phyloP scores from a whole-genome alignment of 2,113 vertebrate species.

The Podilymbus podiceps region DNA sequence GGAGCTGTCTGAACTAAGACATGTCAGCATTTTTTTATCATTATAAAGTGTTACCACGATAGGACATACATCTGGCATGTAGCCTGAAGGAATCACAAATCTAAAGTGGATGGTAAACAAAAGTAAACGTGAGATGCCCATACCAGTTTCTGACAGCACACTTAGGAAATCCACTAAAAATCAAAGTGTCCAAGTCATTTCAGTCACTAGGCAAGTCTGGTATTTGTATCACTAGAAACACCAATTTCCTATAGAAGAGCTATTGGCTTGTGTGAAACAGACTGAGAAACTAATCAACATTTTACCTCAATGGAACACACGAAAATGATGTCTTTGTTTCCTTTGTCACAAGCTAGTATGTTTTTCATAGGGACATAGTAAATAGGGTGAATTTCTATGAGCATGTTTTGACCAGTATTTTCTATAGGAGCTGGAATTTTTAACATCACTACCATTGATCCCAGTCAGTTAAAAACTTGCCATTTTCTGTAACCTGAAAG shows the following conservation, averaged over 20 bases:
- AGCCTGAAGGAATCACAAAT: slow-evolving; percentile 1
- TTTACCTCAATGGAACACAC: not conserved
- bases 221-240: not conserved
- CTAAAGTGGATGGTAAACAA: not conserved
- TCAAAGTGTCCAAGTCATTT: not conserved
- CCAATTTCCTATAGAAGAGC: not conserved
- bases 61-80: not conserved
- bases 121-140: not conserved
- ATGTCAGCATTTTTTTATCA: slow-evolving; percentile 3
- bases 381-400: not conserved
- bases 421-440: not conserved
- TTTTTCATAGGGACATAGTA: not conserved
- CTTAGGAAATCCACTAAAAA: not conserved
- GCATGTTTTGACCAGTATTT: not conserved
- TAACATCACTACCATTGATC: not conserved
- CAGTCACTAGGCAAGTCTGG: not conserved
- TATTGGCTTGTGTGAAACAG: not conserved
- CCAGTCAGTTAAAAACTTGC: not conserved
- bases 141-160: not conserved
- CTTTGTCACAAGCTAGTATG: not conserved
- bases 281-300: not conserved
- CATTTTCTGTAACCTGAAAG: not conserved
- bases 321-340: not conserved
- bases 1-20: not conserved
- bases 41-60: not conserved